Base-by-base conservation (phyloP, 2,888 invertebrate species). In the Aromia moschata region DNA sequence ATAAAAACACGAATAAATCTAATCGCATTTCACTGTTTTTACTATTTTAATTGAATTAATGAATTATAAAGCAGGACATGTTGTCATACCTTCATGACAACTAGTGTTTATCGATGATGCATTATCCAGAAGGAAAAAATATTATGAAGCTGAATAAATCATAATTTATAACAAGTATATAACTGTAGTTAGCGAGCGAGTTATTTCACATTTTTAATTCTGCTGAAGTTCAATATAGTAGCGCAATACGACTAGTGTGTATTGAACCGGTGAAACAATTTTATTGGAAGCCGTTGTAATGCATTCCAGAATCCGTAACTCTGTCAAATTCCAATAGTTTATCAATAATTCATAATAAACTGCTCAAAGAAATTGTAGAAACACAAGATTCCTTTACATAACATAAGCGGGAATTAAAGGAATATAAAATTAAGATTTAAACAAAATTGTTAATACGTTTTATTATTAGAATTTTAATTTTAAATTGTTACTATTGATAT, bases 1-100 rank as follows among this genome's bases (percentile, higher is more conserved):
- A 37, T 41, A 52, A 52, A 25, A 52, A 52, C 41, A 31, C 31
- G 41, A 40, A 41, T 31, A 37, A 40, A 30, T 25, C 40, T 52
- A 38, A 52, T 40, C n/a, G 41, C 52, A 41, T 41, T 52, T 52
- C 52, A 52, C 14, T 52, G 40, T 52, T 52, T 52, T 52, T 52
- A 52, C 51, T 25, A 41, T 52, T 52, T 52, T 52, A 52, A 52
- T 52, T 52, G 52, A 52, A 52, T 52, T 41, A 52, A 52, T 52
- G 52, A 52, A 52, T 52, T 52, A 52, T 40, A 52, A 20, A n/a
- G 15, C 11, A 9, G 30, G 52, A 52, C 52, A 18, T 41, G 52
- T 41, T 52, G 31, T 41, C 40, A 41, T 41, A 30, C 41, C 30
- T 25, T 30, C 52, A 41, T 52, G 52, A 52, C 52, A 52, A 41